Evolutionary conservation across 2,888 invertebrate species (phyloP).

Genomic region (Leistus spinibarbis): DNA sequence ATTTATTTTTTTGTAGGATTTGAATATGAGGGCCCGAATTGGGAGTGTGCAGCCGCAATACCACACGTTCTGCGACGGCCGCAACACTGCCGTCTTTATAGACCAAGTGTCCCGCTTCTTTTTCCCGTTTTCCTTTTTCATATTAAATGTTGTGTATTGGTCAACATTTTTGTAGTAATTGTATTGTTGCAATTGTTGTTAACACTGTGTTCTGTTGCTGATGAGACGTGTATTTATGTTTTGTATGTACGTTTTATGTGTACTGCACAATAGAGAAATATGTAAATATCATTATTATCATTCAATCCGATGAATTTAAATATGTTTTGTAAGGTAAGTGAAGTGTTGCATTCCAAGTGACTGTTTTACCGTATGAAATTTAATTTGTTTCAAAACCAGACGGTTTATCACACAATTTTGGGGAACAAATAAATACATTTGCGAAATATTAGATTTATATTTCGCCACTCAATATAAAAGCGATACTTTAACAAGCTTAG

Average conservation of each 20-base stretch:
- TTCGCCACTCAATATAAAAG: too few relatives aligned
- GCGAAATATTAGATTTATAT: too few relatives aligned
- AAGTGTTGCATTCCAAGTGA: not conserved
- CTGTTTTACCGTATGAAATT: not conserved
- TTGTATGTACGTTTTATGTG: not conserved
- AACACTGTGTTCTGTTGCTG: conserved; percentile 7
- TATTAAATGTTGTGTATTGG: conserved; percentile 91
- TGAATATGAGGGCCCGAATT: conserved; percentile 66
- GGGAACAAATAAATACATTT: too few relatives aligned
- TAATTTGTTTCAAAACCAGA: conserved; percentile 40
- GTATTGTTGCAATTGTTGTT: not conserved
- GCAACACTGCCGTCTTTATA: conserved; percentile 80
- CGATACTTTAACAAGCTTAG: too few relatives aligned
- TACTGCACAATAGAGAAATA: conserved; percentile 14
- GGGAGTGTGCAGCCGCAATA: conserved; percentile 73
- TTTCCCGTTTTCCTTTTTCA: conserved; percentile 88
- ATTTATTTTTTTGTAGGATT: conserved; percentile 52
- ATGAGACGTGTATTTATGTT: conserved; percentile 3
- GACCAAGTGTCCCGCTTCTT: conserved; percentile 88
- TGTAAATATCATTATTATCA: not conserved
- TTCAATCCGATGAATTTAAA: not conserved
- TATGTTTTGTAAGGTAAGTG: not conserved
- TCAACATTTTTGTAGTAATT: conserved; percentile 70
- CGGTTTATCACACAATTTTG: too few relatives aligned
- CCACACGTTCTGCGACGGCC: conserved; percentile 82